Base-by-base conservation (phyloP, 2,888 invertebrate species). In the Drosophila monieri region DNA sequence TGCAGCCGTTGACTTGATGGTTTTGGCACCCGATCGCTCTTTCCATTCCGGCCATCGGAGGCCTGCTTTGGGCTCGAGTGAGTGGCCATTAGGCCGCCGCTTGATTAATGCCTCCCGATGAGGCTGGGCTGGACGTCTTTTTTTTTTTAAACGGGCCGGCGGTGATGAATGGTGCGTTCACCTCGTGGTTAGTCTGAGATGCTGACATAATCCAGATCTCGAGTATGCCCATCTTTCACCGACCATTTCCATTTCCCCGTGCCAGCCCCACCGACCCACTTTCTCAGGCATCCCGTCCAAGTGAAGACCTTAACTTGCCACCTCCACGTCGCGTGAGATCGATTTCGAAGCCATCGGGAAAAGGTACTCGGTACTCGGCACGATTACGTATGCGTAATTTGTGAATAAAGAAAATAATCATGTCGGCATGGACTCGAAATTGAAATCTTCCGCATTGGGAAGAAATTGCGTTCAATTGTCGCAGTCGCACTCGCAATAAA, bases 371-470 rank as follows among this genome's bases (percentile, higher is more conserved):
- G 53, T 48, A 58, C 67, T 53, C 52, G 52, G 12, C 39, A 6
- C 52, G 54, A 60, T 76, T 71, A 57, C 55, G 58, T 73, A 61
- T 74, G 61, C 47, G 53, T 66, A 39, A 67, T 69, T 76, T 61
- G 30, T 73, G 27, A 51, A 49, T 60, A 57, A 64, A 59, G 48
- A 58, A 73, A 47, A 60, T 58, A 54, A 72, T 73, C 18, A 69
- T 43, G 18, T 21, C 37, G 41, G 48, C 44, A 47, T 32, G 53
- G 52, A 47, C 51, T 51, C 15, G 30, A 48, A 55, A 64, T 54
- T 54, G 27, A 73, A 77, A 71, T 73, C 78, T 84, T 80, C 80
- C 84, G 80, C 62, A 77, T 76, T 73, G 48, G 51, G 73, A 27
- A 61, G 58, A 77, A 77, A 75, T 79, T 54, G 57, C 76, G 62